Conservation (phyloP, 2,113 vertebrate genomes). For the Bubalus kerabau region DNA sequence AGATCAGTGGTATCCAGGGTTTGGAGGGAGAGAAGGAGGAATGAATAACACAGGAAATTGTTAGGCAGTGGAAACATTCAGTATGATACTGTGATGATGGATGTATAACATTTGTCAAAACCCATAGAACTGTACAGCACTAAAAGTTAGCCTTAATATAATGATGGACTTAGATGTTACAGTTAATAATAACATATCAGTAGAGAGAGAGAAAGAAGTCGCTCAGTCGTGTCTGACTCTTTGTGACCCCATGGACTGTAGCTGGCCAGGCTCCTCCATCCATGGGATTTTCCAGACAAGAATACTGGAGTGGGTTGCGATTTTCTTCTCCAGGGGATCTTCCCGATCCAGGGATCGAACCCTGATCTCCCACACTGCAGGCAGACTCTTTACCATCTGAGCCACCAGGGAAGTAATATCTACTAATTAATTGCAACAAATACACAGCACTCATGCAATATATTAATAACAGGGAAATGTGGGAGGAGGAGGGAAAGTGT, state of each 20-base stretch:
- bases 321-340: background rate
- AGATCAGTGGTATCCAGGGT: background rate
- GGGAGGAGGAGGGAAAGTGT: background rate
- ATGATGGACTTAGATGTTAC: background rate
- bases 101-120: background rate
- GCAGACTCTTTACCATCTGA: background rate
- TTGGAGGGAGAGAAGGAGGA: background rate
- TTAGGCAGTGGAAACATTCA: background rate
- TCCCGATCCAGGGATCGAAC: rapidly evolving
- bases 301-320: background rate
- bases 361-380: background rate
- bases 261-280: background rate
- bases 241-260: background rate
- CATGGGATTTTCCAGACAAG: background rate
- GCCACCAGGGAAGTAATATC: background rate
- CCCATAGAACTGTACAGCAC: background rate
- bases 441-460: background rate
- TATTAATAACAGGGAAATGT: background rate
- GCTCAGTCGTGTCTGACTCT: rapidly evolving
- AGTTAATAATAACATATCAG: background rate
- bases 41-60: background rate
- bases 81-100: background rate
- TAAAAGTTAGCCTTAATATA: background rate
- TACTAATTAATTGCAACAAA: background rate
- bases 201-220: background rate